Conservation (phyloP, 2,113 vertebrate species). For the Boleophthalmus pectinirostris region DNA sequence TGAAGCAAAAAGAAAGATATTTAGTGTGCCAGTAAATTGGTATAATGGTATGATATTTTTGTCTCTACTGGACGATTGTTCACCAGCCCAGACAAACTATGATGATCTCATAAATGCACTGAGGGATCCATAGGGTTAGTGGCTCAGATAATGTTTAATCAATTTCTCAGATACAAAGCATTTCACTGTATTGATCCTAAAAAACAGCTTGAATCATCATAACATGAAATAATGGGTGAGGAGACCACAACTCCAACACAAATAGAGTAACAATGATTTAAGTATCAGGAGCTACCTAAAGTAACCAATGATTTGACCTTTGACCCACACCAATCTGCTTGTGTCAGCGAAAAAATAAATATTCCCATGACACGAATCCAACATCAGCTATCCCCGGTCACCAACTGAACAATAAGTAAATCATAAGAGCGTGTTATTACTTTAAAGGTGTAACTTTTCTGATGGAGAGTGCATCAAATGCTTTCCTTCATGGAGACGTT, state of each 20-base stretch:
- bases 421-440: background rate
- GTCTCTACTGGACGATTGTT: background rate
- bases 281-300: background rate
- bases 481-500: too few species aligned
- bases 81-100: background rate
- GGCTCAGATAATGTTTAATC: background rate
- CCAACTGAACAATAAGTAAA: background rate
- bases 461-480: too few species aligned
- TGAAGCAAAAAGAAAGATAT: background rate
- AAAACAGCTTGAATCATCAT: background rate
- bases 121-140: too few species aligned
- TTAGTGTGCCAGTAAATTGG: background rate
- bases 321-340: background rate
- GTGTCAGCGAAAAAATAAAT: background rate
- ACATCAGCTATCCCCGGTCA: background rate
- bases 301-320: background rate
- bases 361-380: background rate
- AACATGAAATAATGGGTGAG: background rate
- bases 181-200: background rate
- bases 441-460: too few species aligned
- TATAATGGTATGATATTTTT: background rate
- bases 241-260: background rate
- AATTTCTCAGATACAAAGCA: background rate
- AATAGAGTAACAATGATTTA: background rate
- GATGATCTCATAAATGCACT: background rate